Percentiles rank a stretch among this genome's conserved stretches.
Evolutionary conservation across 1,140 invertebrate genomes (phyloP).

Genomic region (Papilio helenus): DNA sequence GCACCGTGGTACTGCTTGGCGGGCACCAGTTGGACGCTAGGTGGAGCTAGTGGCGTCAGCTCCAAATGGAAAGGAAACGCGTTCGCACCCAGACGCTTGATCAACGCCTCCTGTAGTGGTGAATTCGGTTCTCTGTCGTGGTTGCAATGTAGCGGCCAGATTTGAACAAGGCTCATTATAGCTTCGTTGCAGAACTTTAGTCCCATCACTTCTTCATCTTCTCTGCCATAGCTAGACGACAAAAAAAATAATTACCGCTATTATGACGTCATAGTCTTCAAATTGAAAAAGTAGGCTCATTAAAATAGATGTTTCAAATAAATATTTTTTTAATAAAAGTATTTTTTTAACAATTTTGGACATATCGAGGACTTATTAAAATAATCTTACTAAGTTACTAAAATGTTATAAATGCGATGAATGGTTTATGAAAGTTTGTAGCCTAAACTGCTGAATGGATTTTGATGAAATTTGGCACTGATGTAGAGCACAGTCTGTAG

Average conservation of each 20-base stretch:
- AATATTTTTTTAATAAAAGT: no score
- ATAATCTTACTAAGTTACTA: no score
- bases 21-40: constrained; percentile 94
- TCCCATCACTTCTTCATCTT: constrained; percentile 97
- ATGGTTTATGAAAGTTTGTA: no score
- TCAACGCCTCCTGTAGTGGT: constrained; percentile 91
- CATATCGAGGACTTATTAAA: no score
- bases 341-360: no score
- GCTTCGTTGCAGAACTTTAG: constrained; percentile 96
- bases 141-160: constrained; percentile 87
- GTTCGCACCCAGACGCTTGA: constrained; percentile 90
- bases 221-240: constrained; percentile 89
- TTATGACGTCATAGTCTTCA: no score
- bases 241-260: constrained; percentile 27
- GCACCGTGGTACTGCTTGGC: constrained; percentile 95
- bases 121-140: constrained; percentile 86
- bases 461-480: no score
- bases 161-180: constrained; percentile 92
- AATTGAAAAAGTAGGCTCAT: no score
- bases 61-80: constrained; percentile 92
- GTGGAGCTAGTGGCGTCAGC: constrained; percentile 91
- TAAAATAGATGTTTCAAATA: no score
- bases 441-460: no score
- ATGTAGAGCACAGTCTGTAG: no score
- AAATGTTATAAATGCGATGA: no score